phyloP scores from a whole-genome alignment of 2,113 vertebrate genomes.

The Ctenomys sociabilis region DNA sequence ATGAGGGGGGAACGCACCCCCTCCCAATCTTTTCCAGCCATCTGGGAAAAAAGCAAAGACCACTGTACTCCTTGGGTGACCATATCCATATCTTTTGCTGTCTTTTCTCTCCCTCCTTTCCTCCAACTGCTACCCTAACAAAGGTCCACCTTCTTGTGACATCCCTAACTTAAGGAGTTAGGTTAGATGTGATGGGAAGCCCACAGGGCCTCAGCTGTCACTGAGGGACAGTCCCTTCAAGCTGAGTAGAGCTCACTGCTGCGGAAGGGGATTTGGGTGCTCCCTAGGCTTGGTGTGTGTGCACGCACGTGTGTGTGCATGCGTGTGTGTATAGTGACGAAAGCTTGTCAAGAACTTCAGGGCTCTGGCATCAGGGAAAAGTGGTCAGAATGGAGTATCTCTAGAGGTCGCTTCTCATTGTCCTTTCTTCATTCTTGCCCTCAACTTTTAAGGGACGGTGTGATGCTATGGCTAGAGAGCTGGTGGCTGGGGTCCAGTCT shows the following conservation, averaged over 20 bases:
- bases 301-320: background rate
- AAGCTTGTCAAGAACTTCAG: background rate
- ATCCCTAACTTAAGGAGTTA: background rate
- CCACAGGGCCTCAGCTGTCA: background rate
- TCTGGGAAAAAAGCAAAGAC: background rate
- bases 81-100: background rate
- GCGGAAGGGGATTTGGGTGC: background rate
- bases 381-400: background rate
- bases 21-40: background rate
- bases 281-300: background rate
- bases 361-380: background rate
- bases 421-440: background rate
- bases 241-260: background rate
- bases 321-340: background rate
- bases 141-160: background rate
- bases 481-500: too few species aligned
- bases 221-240: background rate
- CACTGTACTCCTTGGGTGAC: background rate
- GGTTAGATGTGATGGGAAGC: background rate
- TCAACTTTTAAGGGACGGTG: background rate
- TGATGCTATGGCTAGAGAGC: accelerated
- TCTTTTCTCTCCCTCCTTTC: background rate
- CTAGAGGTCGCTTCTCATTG: background rate
- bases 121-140: background rate
- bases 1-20: background rate